Evolutionary conservation across 2,113 vertebrate species (phyloP), one percentile per base, ranked within the genome.

Genomic region (Phalacrocorax carbo): DNA sequence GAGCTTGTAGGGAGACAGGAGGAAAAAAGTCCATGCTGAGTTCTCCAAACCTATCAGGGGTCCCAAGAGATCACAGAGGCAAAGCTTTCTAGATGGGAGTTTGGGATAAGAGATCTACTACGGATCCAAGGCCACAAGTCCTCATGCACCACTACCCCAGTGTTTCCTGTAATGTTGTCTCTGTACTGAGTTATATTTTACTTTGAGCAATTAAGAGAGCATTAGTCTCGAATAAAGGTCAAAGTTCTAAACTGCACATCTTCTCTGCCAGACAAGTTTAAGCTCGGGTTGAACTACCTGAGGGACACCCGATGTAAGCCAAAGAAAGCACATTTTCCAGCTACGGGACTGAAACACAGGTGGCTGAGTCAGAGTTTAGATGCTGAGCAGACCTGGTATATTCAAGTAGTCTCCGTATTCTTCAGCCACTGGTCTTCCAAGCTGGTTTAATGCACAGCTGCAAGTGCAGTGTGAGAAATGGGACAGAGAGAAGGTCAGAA

Each of bases 141-240:
- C 32, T 17, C 23, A 27, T 3, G 21, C 51, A n/a, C 26, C 4
- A 3, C 30, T 42, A n/a, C 5, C 6, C 20, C 40, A 6, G 5
- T 0, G 1, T 18, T 32, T 32, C 70, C 29, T 1, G 0, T 10
- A n/a, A 54, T 1, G 1, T 5, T 13, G 51, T n/a, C 55, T 30
- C 82, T 54, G 55, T 49, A 13, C 27, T 40, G 55, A 2, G 2
- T 49, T 77, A 0, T 32, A 51, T 54, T 88, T 90, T 69, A 46
- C 62, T 88, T 52, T 38, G 9, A 92, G 86, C 82, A 71, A 84
- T 78, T 80, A 57, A 55, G 80, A 83, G 64, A 85, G 42, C 58
- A n/a, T 1, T 38, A 11, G 51, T 49, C 49, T 85, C 65, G 42
- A 86, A 75, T 83, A 93, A 94, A 95, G 85, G 90, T 86, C 90